These are phyloP conservation scores for Acyrthosiphon pisum DNA, from an alignment of 1,140 invertebrate genomes.

Conservation along the genomic window DNA sequence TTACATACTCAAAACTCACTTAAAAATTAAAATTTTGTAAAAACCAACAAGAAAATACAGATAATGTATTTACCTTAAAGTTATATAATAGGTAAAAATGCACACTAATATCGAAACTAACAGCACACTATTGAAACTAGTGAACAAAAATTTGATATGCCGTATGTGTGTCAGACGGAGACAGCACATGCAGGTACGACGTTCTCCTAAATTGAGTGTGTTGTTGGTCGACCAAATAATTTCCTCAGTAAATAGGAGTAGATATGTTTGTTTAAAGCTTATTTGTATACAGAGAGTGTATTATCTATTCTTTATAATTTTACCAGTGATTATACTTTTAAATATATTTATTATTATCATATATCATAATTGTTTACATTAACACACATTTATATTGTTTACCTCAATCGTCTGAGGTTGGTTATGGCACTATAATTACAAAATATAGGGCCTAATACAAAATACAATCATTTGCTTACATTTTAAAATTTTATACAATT, in stretches of 20 bases:
- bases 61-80: too few species aligned
- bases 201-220: neutral
- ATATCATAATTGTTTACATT: neutral
- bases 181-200: too few species aligned
- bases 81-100: too few species aligned
- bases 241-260: neutral
- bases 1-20: too few species aligned
- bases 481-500: conserved; percentile 42
- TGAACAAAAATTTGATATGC: too few species aligned
- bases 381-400: conserved; percentile 37
- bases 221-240: neutral
- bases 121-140: too few species aligned
- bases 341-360: conserved; percentile 52
- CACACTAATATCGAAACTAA: too few species aligned
- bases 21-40: too few species aligned
- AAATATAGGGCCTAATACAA: conserved; percentile 49
- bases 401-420: neutral
- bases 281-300: neutral
- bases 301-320: neutral
- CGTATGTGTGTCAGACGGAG: too few species aligned
- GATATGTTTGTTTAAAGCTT: neutral
- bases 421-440: conserved; percentile 56
- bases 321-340: neutral
- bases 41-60: too few species aligned
- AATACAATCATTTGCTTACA: conserved; percentile 49